These are phyloP conservation scores for Pelagia noctiluca DNA, from an alignment of 30 jellyfish, hydroid and myxozoan species.

Conservation along the genomic window DNA sequence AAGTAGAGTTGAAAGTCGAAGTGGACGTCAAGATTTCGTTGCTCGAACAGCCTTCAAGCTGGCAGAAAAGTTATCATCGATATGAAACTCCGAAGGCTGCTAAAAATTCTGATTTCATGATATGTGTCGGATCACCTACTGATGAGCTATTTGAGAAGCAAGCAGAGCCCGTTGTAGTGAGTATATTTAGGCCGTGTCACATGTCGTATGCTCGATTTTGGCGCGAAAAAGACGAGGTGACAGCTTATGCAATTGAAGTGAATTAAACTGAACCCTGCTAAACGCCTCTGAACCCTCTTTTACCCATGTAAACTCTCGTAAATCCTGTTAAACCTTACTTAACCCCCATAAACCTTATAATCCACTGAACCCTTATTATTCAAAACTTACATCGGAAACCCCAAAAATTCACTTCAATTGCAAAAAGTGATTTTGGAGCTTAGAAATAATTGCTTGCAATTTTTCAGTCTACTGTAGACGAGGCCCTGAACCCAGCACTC, in stretches of 20 bases:
- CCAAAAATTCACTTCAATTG: too few species aligned
- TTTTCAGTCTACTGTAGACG: too few species aligned
- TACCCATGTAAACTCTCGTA: neutral
- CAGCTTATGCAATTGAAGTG: neutral
- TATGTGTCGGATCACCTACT: neutral
- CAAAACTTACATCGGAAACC: too few species aligned
- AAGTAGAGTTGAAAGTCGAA: neutral
- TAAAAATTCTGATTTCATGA: neutral
- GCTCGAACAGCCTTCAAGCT: neutral
- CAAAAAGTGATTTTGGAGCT: too few species aligned
- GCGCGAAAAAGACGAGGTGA: neutral
- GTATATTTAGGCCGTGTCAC: too few species aligned
- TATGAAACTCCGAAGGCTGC: neutral
- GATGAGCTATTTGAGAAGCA: neutral
- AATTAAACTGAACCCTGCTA: neutral
- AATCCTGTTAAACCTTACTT: too few species aligned
- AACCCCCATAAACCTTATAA: neutral
- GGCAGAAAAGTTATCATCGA: neutral
- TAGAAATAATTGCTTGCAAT: too few species aligned
- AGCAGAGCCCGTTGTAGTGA: conserved; percentile 4
- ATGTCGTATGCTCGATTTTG: too few species aligned
- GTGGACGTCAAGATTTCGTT: neutral
- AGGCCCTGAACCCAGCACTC: too few species aligned
- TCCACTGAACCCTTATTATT: too few species aligned
- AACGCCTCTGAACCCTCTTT: neutral